Evolutionary conservation across 2,113 vertebrate species (phyloP).

Genomic region (Leucosticte australis): DNA sequence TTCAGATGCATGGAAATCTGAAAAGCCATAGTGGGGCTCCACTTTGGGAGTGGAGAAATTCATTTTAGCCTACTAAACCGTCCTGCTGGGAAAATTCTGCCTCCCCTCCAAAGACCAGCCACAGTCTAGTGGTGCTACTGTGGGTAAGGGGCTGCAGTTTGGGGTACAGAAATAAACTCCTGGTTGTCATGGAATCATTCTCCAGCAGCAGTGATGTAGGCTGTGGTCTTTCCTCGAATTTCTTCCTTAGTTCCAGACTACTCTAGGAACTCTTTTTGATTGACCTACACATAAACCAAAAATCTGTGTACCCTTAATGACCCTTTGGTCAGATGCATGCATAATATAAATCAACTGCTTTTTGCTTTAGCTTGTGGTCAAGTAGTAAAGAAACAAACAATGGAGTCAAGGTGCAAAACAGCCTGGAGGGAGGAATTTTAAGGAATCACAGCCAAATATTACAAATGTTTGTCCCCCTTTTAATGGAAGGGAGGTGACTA

Average conservation of each 20-base stretch:
- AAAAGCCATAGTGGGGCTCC: too few relatives aligned
- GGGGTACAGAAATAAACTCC: background rate
- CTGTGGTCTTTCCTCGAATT: background rate
- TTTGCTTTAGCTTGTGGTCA: background rate
- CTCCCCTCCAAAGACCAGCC: background rate
- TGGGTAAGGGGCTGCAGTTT: background rate
- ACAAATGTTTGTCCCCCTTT: background rate
- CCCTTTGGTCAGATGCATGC: background rate
- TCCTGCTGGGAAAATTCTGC: background rate
- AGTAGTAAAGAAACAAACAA: background rate
- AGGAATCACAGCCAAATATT: background rate
- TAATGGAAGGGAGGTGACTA: background rate
- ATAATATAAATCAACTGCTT: background rate
- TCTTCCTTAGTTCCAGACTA: background rate
- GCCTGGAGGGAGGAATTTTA: background rate
- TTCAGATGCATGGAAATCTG: background rate
- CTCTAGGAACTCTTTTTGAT: background rate
- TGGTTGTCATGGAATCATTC: background rate
- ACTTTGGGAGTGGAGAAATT: background rate
- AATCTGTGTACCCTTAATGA: background rate
- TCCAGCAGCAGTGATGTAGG: background rate
- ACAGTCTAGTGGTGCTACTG: background rate
- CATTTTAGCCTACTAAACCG: background rate
- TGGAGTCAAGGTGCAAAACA: background rate
- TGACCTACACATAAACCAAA: background rate